A percentile compares a stretch with the other conserved stretches of the same genome.
phyloP scores from a whole-genome alignment of 2,888 invertebrate genomes.

The Lasius fuliginosus region DNA sequence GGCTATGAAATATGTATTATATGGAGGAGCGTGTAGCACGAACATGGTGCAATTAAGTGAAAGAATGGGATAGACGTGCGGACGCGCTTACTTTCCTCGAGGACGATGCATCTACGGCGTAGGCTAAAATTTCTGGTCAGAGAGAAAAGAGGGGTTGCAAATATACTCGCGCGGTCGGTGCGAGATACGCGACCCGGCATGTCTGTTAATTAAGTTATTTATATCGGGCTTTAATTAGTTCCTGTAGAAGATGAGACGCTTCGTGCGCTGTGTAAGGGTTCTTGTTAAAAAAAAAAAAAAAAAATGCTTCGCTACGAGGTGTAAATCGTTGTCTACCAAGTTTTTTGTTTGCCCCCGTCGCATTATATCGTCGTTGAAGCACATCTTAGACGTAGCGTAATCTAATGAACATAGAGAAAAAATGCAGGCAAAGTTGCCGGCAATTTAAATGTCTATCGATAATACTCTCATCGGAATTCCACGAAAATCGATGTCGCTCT shows the following conservation, averaged over 20 bases:
- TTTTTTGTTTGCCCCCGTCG: neutral
- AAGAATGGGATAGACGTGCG: conserved; percentile 69
- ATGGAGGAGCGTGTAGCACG: conserved; percentile 29
- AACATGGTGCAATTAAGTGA: conserved; percentile 68
- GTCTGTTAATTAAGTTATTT: conserved; percentile 51
- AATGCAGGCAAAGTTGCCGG: neutral
- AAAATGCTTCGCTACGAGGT: neutral
- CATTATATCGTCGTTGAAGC: neutral
- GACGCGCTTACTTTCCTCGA: conserved; percentile 58
- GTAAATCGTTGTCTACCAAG: neutral
- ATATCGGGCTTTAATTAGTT: conserved; percentile 41
- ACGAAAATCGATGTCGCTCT: conserved; percentile 26
- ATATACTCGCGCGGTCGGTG: neutral
- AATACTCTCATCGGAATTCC: neutral
- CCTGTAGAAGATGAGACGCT: neutral
- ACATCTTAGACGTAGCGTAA: neutral
- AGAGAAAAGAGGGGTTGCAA: neutral
- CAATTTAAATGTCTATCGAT: conserved; percentile 24
- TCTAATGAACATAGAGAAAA: neutral
- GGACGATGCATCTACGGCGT: conserved; percentile 23
- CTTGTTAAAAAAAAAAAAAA: neutral
- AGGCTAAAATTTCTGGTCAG: conserved; percentile 16
- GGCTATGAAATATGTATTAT: conserved; percentile 22
- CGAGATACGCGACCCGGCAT: conserved; percentile 3
- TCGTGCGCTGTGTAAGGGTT: neutral